These are phyloP conservation scores for Triplophysa tibetana DNA, from an alignment of 2,113 vertebrate species.

Conservation along the genomic window DNA sequence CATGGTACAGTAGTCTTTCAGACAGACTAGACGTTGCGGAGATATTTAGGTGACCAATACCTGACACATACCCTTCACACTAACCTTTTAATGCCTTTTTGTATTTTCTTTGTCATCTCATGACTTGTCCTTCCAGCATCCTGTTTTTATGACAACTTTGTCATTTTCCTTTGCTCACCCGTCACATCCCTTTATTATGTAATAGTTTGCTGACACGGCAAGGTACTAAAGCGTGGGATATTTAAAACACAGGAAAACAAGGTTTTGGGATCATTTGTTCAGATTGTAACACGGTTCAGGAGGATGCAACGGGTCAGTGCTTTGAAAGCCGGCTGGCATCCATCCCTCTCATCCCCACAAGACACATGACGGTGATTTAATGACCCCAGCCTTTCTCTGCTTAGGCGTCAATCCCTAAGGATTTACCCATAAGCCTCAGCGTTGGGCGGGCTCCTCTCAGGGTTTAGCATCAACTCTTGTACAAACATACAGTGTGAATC, in stretches of 20 bases:
- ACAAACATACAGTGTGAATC: slow-evolving; percentile 25
- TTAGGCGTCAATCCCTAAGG: slow-evolving; percentile 34
- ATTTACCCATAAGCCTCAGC: slow-evolving; percentile 45
- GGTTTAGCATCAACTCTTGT: slow-evolving; percentile 29
- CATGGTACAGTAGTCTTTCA: too few relatives aligned
- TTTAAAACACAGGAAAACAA: not conserved
- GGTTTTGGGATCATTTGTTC: not conserved
- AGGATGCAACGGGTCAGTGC: slow-evolving; percentile 20
- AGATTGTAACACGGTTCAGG: slow-evolving; percentile 10
- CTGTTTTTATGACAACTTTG: not conserved
- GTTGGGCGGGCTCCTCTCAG: slow-evolving; percentile 13
- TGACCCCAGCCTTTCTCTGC: slow-evolving; percentile 1
- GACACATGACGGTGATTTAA: slow-evolving; percentile 20
- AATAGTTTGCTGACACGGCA: slow-evolving; percentile 23
- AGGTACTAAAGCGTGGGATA: slow-evolving; percentile 22
- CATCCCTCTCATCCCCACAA: not conserved
- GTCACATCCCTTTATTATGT: not conserved
- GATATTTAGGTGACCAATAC: not conserved
- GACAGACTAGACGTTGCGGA: too few relatives aligned
- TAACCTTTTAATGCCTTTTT: not conserved
- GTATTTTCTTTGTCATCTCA: not conserved
- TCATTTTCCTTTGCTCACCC: not conserved
- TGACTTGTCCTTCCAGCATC: not conserved
- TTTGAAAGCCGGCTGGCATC: not conserved
- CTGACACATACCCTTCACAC: not conserved